Evolutionary conservation across 2,888 invertebrate genomes (phyloP).

Genomic region (Macaria notata): DNA sequence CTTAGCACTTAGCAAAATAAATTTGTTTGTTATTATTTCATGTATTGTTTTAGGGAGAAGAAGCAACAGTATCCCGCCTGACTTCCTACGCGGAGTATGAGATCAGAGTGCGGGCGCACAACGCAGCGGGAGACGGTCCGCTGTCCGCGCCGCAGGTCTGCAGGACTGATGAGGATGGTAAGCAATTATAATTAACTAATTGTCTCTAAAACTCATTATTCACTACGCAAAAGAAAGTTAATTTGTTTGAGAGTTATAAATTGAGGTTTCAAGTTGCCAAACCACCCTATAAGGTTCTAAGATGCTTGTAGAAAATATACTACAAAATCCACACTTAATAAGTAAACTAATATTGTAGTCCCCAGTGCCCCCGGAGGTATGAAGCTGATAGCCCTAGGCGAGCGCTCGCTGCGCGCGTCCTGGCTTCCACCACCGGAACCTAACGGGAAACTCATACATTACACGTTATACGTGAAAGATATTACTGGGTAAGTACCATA

Average conservation of each 20-base stretch:
- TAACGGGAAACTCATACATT: slow-evolving; percentile 91
- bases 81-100: slow-evolving; percentile 94
- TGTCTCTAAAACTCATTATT: not conserved
- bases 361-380: slow-evolving; percentile 93
- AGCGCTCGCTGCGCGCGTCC: slow-evolving; percentile 90
- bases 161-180: slow-evolving; percentile 93
- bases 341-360: slow-evolving; percentile 71
- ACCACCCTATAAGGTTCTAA: not conserved
- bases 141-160: slow-evolving; percentile 89
- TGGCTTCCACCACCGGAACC: slow-evolving; percentile 92
- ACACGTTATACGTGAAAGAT: slow-evolving; percentile 89
- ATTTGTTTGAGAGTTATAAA: too few relatives aligned
- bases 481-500: slow-evolving; percentile 79
- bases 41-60: slow-evolving; percentile 77
- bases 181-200: not conserved
- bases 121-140: slow-evolving; percentile 92
- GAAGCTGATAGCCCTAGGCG: slow-evolving; percentile 91
- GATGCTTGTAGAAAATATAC: not conserved
- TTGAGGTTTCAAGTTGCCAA: too few relatives aligned
- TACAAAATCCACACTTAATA: too few relatives aligned
- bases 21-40: too few relatives aligned
- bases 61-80: slow-evolving; percentile 89
- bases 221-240: too few relatives aligned
- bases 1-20: too few relatives aligned
- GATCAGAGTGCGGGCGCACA: slow-evolving; percentile 91